phyloP scores from a whole-genome alignment of 2,888 invertebrate genomes.

The Cistogaster globosa region DNA sequence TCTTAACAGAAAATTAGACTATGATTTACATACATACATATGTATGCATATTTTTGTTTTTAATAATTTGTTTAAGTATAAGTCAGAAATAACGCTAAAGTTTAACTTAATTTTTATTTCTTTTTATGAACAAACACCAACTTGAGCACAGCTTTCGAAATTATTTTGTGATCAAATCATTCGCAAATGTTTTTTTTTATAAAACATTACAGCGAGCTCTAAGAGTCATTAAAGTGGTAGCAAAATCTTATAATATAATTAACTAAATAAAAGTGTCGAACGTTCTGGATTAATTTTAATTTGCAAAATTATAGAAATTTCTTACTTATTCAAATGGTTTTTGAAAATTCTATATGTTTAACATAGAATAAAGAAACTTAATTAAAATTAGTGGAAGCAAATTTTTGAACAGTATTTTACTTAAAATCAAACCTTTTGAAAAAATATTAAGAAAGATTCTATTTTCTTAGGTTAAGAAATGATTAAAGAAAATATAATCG shows the following conservation, averaged over 20 bases:
- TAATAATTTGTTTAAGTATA: slow-evolving; percentile 27
- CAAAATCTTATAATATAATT: not conserved
- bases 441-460: too few species aligned
- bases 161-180: not conserved
- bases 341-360: not conserved
- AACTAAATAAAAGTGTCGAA: not conserved
- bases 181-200: not conserved
- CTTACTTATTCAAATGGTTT: not conserved
- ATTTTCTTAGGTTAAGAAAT: too few species aligned
- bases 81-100: slow-evolving; percentile 35
- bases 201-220: not conserved
- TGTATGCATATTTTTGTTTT: slow-evolving; percentile 1
- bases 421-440: too few species aligned
- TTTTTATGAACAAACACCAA: slow-evolving; percentile 12
- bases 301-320: too few species aligned
- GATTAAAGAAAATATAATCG: too few species aligned
- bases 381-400: not conserved
- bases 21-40: slow-evolving; percentile 26
- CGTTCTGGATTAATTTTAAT: too few species aligned
- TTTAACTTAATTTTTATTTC: slow-evolving; percentile 23
- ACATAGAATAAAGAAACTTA: not conserved
- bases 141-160: slow-evolving; percentile 20
- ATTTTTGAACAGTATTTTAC: too few species aligned
- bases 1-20: slow-evolving; percentile 54
- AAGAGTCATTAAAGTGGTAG: too few species aligned